phyloP scores from a whole-genome alignment of 1,140 invertebrate species.

The Penaeus vannamei region DNA sequence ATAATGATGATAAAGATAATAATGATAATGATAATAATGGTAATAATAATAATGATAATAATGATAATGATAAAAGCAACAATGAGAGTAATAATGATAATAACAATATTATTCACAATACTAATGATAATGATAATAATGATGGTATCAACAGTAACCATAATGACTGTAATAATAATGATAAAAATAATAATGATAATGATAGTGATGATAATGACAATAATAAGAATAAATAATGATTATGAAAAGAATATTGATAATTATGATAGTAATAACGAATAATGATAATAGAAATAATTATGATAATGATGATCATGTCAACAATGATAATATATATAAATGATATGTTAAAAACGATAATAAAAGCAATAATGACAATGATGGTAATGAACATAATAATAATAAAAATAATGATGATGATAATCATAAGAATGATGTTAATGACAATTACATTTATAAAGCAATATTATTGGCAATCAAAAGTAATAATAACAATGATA shows the following conservation, averaged over 20 bases:
- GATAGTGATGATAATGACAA: conserved; percentile 16
- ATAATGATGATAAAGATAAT: conserved; percentile 9
- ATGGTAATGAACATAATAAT: too few relatives aligned
- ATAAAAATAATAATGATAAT: conserved; percentile 2
- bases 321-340: too few relatives aligned
- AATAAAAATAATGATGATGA: background rate
- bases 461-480: background rate
- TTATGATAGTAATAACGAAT: conserved; percentile 8
- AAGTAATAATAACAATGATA: too few relatives aligned
- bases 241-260: background rate
- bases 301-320: too few relatives aligned
- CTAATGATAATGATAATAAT: conserved; percentile 16
- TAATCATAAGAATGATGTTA: background rate
- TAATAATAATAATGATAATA: background rate
- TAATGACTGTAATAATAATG: conserved; percentile 8
- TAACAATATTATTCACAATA: too few relatives aligned
- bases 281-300: conserved; percentile 3
- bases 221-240: conserved; percentile 9
- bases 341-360: conserved; percentile 5
- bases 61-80: too few relatives aligned
- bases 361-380: conserved; percentile 7
- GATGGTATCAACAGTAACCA: background rate
- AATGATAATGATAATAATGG: conserved; percentile 16
- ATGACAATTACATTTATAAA: background rate
- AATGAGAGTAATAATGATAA: too few relatives aligned